These are phyloP conservation scores for Clanis bilineata DNA, from an alignment of 2,888 invertebrate genomes.

Conservation along the genomic window DNA sequence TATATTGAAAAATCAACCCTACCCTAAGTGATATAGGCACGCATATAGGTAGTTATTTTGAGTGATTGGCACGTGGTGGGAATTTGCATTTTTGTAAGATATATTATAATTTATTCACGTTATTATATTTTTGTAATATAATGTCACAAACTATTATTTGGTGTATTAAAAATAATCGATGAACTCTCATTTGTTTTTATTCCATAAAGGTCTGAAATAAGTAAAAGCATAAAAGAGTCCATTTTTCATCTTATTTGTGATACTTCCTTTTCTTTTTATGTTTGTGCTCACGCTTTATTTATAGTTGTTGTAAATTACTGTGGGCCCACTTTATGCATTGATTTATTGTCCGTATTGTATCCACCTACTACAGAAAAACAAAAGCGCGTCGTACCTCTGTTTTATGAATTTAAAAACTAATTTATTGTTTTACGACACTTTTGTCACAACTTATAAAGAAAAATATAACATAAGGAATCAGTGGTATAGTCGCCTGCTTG, in stretches of 20 bases:
- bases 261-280: neutral
- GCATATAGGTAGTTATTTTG: too few species aligned
- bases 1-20: too few species aligned
- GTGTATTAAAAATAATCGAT: neutral
- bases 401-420: neutral
- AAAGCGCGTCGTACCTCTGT: neutral
- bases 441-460: conserved; percentile 14
- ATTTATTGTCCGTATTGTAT: conserved; percentile 2
- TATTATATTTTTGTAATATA: conserved; percentile 1
- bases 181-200: neutral
- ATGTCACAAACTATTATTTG: neutral
- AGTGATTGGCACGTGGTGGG: neutral
- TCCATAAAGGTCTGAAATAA: neutral
- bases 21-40: too few species aligned
- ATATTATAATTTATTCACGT: neutral
- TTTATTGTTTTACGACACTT: conserved; percentile 13
- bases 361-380: conserved; percentile 1
- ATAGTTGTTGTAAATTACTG: conserved; percentile 11
- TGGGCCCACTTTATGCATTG: neutral
- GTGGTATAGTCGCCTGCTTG: too few species aligned
- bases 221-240: neutral
- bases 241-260: neutral
- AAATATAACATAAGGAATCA: too few species aligned
- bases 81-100: neutral
- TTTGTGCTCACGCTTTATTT: conserved; percentile 4